Evolutionary conservation across 2,797 vertebrate genomes (phyloP), one percentile per base, ranked within the genome.

Genomic region (Ctenopoma kingsleyae): DNA sequence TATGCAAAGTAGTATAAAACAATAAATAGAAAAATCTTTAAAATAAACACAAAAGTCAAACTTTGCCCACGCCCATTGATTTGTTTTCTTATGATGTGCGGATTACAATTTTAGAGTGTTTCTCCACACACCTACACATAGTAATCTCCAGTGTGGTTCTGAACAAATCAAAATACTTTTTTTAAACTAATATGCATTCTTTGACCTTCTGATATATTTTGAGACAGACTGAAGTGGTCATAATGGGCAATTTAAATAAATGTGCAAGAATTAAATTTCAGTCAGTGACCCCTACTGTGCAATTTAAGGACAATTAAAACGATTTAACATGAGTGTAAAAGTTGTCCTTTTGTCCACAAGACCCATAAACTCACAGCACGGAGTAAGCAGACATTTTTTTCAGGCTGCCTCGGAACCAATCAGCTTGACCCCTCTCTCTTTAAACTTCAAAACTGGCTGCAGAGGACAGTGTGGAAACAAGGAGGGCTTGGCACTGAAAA

Each of bases 1-100:
- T 83, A 89, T 87, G 79, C 84, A 88, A 91, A 90, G 76, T 81
- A 81, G 86, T 85, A 90, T 63, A 90, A 93, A 92, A 90, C 81
- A 91, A 90, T 89, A 92, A 88, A 89, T 87, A 87, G 84, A 84
- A 88, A 88, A 85, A 76, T 67, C 38, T 67, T 75, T 83, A 77
- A 86, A 87, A 86, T 76, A 86, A 82, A 78, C 73, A 82, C 72
- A 86, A 79, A 85, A 74, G 52, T 78, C 51, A 74, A 80, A 72
- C 54, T 80, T 67, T 84, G 46, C 69, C 46, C 71, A 68, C 22
- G 6, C 41, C 8, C 15, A 46, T 63, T 35, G 22, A 40, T 67
- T 67, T 50, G 75, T 77, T 50, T 68, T 54, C 32, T 71, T 40
- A 41, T 35, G 19, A 53, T 86, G 79, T 86, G 82, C 67, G 75